phyloP scores from a whole-genome alignment of 2,888 invertebrate genomes.

The Galerucella calmariensis region DNA sequence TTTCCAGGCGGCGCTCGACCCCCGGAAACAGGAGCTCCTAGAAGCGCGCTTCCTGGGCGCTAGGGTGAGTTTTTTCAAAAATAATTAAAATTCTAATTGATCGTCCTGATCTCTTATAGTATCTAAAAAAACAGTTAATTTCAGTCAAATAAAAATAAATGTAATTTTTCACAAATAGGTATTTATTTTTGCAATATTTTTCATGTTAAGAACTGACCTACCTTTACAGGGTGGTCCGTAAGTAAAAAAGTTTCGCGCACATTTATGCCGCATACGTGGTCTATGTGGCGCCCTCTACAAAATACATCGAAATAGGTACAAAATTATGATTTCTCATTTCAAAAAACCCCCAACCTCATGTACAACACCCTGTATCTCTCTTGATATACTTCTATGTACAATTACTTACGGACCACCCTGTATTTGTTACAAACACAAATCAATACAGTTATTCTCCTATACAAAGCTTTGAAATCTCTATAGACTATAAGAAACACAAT shows the following conservation, averaged over 20 bases:
- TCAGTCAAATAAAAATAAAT: neutral
- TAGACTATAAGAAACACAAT: conserved; percentile 8
- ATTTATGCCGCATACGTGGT: no score
- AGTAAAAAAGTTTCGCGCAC: no score
- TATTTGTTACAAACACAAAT: neutral
- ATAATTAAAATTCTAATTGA: neutral
- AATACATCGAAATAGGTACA: no score
- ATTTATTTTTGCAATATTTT: no score
- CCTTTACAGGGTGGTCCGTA: no score
- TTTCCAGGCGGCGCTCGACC: conserved; percentile 96
- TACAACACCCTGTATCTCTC: no score
- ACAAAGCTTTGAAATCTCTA: conserved; percentile 13
- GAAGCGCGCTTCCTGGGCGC: conserved; percentile 97
- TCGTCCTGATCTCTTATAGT: neutral
- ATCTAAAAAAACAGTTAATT: neutral
- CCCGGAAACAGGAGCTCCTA: conserved; percentile 97
- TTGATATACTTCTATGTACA: no score
- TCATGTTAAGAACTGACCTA: no score
- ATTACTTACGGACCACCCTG: neutral
- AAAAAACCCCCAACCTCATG: no score
- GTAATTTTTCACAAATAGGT: no score
- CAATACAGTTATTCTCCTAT: conserved; percentile 12
- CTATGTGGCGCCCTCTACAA: no score
- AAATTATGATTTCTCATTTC: no score
- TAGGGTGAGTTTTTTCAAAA: conserved; percentile 77